A percentile compares a stretch with the other conserved stretches of the same genome.
These are phyloP conservation scores for Anabacerthia variegaticeps DNA, from an alignment of 2,797 vertebrate genomes.

Conservation along the genomic window DNA sequence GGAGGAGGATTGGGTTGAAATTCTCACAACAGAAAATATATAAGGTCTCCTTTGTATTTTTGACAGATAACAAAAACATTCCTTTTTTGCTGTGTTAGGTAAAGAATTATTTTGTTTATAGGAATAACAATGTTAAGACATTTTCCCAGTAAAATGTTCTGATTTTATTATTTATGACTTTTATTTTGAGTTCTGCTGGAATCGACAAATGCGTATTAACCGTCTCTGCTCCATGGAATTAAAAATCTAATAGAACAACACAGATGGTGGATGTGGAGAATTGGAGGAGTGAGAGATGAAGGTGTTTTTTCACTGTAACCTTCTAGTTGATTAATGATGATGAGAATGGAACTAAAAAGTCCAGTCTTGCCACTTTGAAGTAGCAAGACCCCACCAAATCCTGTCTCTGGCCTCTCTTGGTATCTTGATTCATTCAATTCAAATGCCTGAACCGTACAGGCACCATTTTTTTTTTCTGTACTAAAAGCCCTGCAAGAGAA, in stretches of 20 bases:
- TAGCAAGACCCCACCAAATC: neutral
- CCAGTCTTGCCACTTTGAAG: neutral
- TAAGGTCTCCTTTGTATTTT: neutral
- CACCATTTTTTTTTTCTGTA: neutral
- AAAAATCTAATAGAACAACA: neutral
- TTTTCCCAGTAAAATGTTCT: neutral
- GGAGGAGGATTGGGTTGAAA: neutral
- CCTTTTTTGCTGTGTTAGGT: neutral
- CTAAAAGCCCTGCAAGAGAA: neutral
- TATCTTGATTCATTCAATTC: neutral
- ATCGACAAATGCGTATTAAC: neutral
- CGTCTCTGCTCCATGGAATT: neutral
- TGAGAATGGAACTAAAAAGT: neutral
- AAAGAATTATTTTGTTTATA: neutral
- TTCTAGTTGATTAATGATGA: neutral
- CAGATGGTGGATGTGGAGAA: neutral
- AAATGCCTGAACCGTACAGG: neutral
- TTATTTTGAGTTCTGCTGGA: neutral
- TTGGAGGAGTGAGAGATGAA: neutral
- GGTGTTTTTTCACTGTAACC: neutral
- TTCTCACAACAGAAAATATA: neutral
- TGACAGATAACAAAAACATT: neutral
- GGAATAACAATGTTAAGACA: neutral
- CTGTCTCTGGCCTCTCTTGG: rapidly evolving
- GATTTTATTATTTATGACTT: neutral